Base-by-base conservation (phyloP, 2,113 vertebrate species). In the Corythornis madagascariensis region DNA sequence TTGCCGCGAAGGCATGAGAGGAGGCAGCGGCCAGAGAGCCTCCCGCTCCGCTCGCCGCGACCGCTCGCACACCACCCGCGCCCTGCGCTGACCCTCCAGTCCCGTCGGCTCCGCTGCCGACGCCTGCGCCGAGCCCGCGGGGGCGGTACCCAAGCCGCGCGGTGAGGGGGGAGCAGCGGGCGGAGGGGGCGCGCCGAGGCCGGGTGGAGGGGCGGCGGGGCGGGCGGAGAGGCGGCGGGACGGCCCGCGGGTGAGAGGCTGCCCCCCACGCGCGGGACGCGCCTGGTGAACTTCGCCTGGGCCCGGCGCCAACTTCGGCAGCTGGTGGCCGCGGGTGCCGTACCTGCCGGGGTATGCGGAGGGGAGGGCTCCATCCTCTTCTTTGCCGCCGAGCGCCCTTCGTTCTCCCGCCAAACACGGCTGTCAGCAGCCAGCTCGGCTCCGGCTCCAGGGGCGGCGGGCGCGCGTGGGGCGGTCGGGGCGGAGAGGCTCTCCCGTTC, bases 1-100 rank as follows among this genome's bases (percentile, higher is more conserved):
- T 97, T 97, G 96, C 96, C 83, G 95, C 47, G 95, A 94, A 93
- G 96, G 96, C 98, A 98, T 98, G 96, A 91, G 94, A 95, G 88
- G 92, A 93, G 70, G 94, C 90, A 9, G 45, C 67, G 77, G 40
- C 52, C 88, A 74, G 71, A 2, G 86, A 48, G 70, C 79, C 92
- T 64, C 76, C 88, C 73, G 60, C 35, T 85, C 56, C 3, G 43
- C 78, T 61, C 38, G 76, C 83, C 45, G 80, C 35, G 31, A 73
- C 63, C 38, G 35, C 83, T 20, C 71, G 11, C 85, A 47, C 38
- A 71, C 73, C 26, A 21, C 85, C 74, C 55, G 87, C 55, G 52
- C 83, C 74, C 71, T 33, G 21, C 57, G 38, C 92, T 38, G 61
- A 71, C 84, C 66, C 74, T 9, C 72, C 38, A 13, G 96, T 90